A percentile compares a stretch with the other conserved stretches of the same genome.
Conservation (phyloP, 2,888 invertebrate species). For the Brachypterus glaber region DNA sequence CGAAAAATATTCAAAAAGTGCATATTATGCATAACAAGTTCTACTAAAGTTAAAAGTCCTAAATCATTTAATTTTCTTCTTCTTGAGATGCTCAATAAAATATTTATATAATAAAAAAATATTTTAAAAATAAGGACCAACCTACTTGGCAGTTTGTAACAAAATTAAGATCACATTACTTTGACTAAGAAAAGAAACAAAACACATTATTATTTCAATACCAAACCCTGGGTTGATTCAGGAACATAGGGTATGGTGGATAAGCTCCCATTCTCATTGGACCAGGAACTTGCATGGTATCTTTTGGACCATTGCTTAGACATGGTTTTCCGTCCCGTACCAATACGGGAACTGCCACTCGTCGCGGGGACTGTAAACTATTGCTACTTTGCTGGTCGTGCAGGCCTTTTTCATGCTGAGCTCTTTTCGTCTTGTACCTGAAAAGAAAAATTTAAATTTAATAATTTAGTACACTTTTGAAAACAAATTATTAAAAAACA, state of each 20-base stretch:
- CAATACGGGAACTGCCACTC: slow-evolving; percentile 89
- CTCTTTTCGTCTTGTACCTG: slow-evolving; percentile 94
- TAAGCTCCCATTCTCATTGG: slow-evolving; percentile 33
- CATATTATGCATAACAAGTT: too few species aligned
- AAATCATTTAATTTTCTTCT: too few species aligned
- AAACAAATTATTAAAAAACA: too few species aligned
- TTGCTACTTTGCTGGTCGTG: slow-evolving; percentile 47
- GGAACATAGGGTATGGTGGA: slow-evolving; percentile 39
- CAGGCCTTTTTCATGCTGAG: slow-evolving; percentile 84
- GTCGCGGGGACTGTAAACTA: slow-evolving; percentile 64
- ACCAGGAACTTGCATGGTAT: slow-evolving; percentile 30
- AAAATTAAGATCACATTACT: slow-evolving; percentile 1
- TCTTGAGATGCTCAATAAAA: too few species aligned
- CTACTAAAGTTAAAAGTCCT: too few species aligned
- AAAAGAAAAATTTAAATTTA: slow-evolving; percentile 14
- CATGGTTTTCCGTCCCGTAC: slow-evolving; percentile 94
- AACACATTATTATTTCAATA: slow-evolving; percentile 33
- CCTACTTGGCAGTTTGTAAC: too few species aligned
- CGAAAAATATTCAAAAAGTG: too few species aligned
- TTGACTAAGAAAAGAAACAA: slow-evolving; percentile 3
- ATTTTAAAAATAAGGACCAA: too few species aligned
- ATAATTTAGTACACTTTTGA: too few species aligned
- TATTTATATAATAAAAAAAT: too few species aligned
- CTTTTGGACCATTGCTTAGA: slow-evolving; percentile 46
- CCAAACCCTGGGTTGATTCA: slow-evolving; percentile 40